Evolutionary conservation across 2,888 invertebrate genomes (phyloP), one percentile per base, ranked within the genome.

Genomic region (Folsomia candida): DNA sequence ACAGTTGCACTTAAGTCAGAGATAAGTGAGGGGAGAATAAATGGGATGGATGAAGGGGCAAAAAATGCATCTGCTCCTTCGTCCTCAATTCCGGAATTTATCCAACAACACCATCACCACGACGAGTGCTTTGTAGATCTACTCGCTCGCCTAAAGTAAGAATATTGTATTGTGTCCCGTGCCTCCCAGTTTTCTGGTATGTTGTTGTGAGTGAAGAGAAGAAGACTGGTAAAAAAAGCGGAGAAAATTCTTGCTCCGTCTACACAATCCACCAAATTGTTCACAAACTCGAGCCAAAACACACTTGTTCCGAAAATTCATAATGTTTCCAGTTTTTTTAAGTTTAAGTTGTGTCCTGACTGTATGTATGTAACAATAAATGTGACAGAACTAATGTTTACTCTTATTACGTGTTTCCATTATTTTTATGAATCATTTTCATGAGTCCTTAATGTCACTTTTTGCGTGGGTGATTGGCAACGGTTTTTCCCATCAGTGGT

Each of bases 31-130:
- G 54, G 54, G n/a, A 20, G n/a, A 54, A 37, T 37, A 54, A 54
- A 54, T 54, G 54, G 54, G 54, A 54, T 54, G 54, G 54, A 54
- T 54, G 54, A 54, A 54, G 54, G 54, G n/a, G 54, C 20, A 54
- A 54, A 54, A 54, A 54, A 54, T 54, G 54, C 54, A 54, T 54
- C 11, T 54, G 18, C 22, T 54, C 22, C 54, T 54, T 22, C 54
- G 18, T 6, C 54, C 54, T 54, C 20, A n/a, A 54, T n/a, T 54
- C 6, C 54, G n/a, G n/a, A n/a, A 54, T 54, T 22, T 54, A 14
- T 54, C 54, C 54, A 54, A n/a, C 54, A 22, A 54, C 47, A 47
- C 47, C 18, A 11, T 47, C 47, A 11, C n/a, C n/a, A n/a, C n/a
- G n/a, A n/a, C n/a, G n/a, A n/a, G n/a, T n/a, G n/a, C n/a, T n/a